phyloP scores from a whole-genome alignment of 2,797 vertebrate species.

The Pseudocheirus occidentalis region DNA sequence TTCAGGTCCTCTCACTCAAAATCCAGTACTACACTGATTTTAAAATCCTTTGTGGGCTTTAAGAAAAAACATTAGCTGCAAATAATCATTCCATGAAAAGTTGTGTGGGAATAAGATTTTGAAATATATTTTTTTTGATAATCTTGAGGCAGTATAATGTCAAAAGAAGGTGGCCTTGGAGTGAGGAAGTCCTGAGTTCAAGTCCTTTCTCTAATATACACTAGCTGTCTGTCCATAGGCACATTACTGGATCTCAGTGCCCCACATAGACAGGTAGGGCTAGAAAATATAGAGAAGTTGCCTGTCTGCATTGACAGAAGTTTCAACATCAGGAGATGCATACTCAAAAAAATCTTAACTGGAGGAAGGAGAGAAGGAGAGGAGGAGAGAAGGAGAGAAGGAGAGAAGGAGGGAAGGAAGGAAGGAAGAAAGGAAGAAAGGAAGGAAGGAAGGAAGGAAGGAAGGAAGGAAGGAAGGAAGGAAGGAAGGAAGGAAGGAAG shows the following conservation, averaged over 20 bases:
- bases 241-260: too few relatives aligned
- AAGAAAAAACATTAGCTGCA: slow-evolving; percentile 7
- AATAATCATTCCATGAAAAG: slow-evolving; percentile 32
- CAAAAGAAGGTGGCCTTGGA: background rate
- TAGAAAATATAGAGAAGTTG: background rate
- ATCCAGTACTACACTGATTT: background rate
- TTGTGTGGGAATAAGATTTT: background rate
- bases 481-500: too few relatives aligned
- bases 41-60: slow-evolving; percentile 18
- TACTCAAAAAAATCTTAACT: background rate
- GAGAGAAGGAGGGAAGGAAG: too few relatives aligned
- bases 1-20: background rate
- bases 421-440: too few relatives aligned
- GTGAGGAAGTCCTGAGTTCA: background rate
- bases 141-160: background rate
- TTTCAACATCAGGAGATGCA: background rate
- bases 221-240: background rate
- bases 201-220: background rate
- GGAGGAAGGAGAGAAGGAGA: too few relatives aligned
- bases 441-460: too few relatives aligned
- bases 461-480: too few relatives aligned
- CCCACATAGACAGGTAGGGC: background rate
- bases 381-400: too few relatives aligned
- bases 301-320: background rate
- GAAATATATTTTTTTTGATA: background rate